Conservation (phyloP, 2,113 vertebrate species). For the Aix galericulata region DNA sequence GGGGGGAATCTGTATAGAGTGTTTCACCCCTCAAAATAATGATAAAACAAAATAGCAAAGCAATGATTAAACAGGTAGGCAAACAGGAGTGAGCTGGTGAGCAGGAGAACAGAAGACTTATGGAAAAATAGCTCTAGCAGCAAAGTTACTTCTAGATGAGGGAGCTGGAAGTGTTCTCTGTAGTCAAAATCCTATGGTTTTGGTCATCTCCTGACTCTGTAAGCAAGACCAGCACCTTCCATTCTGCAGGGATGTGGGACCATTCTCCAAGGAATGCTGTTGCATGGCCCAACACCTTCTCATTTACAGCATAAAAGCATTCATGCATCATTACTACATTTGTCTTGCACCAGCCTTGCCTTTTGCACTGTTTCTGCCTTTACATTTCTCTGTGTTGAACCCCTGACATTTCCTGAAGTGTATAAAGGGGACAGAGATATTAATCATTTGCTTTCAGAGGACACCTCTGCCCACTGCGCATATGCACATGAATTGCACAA, state of each 20-base stretch:
- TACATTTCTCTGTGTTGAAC: background rate
- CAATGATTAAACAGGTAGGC: background rate
- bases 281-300: background rate
- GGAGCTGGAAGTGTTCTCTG: background rate
- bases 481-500: background rate
- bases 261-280: fast-evolving
- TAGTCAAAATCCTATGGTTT: background rate
- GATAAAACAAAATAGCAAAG: background rate
- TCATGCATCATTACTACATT: background rate
- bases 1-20: background rate
- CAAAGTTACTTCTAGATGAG: background rate
- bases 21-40: background rate
- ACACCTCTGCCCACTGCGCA: background rate
- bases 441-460: background rate
- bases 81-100: background rate
- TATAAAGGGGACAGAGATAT: background rate
- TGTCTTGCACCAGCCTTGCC: background rate
- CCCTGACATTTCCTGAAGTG: background rate
- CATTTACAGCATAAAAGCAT: background rate
- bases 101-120: background rate
- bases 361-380: background rate
- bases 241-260: background rate
- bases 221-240: fast-evolving
- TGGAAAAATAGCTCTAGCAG: background rate
- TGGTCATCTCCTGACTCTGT: background rate